Conservation (phyloP, 2,113 vertebrate species). For the Tyrannus savana region DNA sequence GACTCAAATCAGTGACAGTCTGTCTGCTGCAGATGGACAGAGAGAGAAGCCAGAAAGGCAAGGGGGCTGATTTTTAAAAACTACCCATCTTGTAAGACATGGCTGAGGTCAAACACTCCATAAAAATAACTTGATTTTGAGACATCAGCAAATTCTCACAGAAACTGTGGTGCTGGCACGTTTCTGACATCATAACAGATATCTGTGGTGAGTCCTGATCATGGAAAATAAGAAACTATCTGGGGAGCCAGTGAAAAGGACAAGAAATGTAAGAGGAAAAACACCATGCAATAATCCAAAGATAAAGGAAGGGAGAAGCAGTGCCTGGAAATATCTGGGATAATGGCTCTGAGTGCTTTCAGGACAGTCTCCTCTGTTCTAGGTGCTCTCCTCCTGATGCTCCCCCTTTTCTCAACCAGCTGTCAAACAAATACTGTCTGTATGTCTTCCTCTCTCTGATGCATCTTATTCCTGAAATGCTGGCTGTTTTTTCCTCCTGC, state of each 20-base stretch:
- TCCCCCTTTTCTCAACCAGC: neutral
- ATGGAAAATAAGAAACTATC: neutral
- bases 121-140: neutral
- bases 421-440: neutral
- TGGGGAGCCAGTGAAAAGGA: neutral
- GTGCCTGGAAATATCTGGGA: neutral
- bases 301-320: neutral
- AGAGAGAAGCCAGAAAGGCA: neutral
- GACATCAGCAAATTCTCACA: neutral
- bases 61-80: neutral
- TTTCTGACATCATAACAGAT: neutral
- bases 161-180: neutral
- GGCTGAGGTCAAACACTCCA: neutral
- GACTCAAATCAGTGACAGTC: neutral
- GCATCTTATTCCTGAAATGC: neutral
- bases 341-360: neutral
- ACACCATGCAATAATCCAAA: neutral
- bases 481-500: neutral
- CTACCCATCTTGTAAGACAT: neutral
- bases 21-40: neutral
- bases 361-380: neutral
- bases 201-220: neutral
- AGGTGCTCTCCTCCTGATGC: neutral
- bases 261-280: neutral
- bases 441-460: neutral